These are phyloP conservation scores for Drosophila melanogaster DNA, from an alignment of 1,140 invertebrate genomes.

Conservation along the genomic window DNA sequence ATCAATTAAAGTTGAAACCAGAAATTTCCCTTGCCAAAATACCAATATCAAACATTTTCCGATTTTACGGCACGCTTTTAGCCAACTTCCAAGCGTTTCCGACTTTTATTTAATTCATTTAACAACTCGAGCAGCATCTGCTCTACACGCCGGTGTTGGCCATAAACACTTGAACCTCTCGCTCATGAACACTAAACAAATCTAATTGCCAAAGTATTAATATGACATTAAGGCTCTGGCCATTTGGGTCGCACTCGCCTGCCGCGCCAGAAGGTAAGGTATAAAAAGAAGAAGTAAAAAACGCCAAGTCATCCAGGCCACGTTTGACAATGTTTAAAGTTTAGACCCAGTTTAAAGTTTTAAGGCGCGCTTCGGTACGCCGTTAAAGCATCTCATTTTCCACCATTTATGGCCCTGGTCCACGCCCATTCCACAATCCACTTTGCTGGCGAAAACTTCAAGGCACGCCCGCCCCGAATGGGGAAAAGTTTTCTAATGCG, in stretches of 20 bases:
- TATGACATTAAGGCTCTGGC: slow-evolving; percentile 25
- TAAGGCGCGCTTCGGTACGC: slow-evolving; percentile 15
- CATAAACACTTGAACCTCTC: slow-evolving; percentile 12
- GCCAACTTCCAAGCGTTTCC: not conserved
- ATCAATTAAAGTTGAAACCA: not conserved
- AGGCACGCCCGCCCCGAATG: slow-evolving; percentile 33
- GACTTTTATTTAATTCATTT: not conserved
- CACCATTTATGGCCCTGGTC: slow-evolving; percentile 12
- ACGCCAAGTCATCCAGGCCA: slow-evolving; percentile 34
- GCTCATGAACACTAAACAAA: slow-evolving; percentile 22
- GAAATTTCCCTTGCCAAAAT: not conserved
- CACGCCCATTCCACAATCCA: slow-evolving; percentile 5
- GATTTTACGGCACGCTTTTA: too few relatives aligned
- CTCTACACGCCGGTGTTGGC: not conserved
- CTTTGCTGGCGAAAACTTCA: slow-evolving; percentile 43
- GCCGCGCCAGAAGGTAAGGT: too few relatives aligned
- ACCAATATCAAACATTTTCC: not conserved
- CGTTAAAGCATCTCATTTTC: slow-evolving; percentile 33
- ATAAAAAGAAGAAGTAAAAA: slow-evolving; percentile 9
- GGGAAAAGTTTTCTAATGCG: slow-evolving; percentile 70
- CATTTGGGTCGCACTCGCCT: slow-evolving; percentile 28
- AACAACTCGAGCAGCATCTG: slow-evolving; percentile 4
- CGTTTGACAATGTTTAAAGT: slow-evolving; percentile 32
- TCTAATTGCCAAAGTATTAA: slow-evolving; percentile 40
- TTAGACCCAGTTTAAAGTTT: slow-evolving; percentile 37